Base-by-base conservation (phyloP, 30 jellyfish, hydroid and myxozoan genomes). In the Pelagia noctiluca region DNA sequence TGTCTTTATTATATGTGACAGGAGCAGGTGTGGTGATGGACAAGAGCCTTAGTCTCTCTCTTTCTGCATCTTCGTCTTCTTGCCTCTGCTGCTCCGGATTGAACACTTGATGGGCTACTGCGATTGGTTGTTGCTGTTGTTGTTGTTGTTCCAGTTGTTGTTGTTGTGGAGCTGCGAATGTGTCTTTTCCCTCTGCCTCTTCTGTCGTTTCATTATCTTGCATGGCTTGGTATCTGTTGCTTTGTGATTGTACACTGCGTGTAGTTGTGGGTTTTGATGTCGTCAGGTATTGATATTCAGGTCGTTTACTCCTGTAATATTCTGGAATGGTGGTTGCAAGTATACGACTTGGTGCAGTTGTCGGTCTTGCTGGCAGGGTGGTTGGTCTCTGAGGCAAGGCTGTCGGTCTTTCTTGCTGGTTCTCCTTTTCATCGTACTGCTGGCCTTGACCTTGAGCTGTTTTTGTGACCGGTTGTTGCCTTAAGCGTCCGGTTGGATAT, bases 31-130 rank as follows among this genome's bases (percentile, higher is more conserved):
- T 69, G 16, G 92, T 82, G 34, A 35, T 38, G 12, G 80, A 34
- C 18, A 82, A 49, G 28, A 82, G 37, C 48, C 92, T 53, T 18
- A 60, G 73, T 38, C 92, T 54, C 54, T 82, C 92, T 64, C 50
- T 78, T 42, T 80, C 91, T 0, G 78, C 92, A 28, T 71, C 92
- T 53, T 70, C 64, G 2, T 53, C 92, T 34, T 68, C 63, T 30
- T 38, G n/a, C 46, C 54, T 63, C 37, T 82, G 86, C 22, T 82
- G 61, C 30, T 69, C 92, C 4, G 92, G 92, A 33, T 82, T 82
- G 67, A 82, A 82, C 2, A 82, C 86, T 67, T 82, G 86, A 32
- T 82, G 86, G 13, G 92, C 86, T 13, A 82, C 76, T 22, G 28
- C 92, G 33, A 18, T 78, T 37, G 47, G 63, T 78, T 62, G 75